These are phyloP conservation scores for Drosophila mojavensis DNA, from an alignment of 1,140 invertebrate species.

Conservation along the genomic window DNA sequence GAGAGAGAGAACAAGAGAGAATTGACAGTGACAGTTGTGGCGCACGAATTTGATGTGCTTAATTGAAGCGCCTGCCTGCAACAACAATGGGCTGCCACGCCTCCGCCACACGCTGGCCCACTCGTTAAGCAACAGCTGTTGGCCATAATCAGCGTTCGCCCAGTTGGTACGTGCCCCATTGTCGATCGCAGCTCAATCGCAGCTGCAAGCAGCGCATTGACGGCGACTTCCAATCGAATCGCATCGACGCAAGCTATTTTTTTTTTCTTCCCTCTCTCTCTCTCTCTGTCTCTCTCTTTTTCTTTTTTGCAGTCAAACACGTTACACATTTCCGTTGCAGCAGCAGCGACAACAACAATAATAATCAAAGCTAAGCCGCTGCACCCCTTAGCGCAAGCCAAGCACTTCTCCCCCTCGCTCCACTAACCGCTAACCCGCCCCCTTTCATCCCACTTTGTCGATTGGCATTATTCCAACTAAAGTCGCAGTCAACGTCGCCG, in stretches of 20 bases:
- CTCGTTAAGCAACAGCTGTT: not conserved
- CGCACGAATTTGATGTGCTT: not conserved
- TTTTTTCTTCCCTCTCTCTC: not conserved
- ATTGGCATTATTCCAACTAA: slow-evolving; percentile 58
- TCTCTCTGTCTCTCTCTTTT: too few relatives aligned
- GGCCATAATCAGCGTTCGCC: slow-evolving; percentile 33
- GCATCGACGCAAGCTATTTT: slow-evolving; percentile 15
- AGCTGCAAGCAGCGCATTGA: slow-evolving; percentile 17
- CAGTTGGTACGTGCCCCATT: slow-evolving; percentile 50
- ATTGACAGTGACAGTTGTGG: not conserved
- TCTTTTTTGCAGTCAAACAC: slow-evolving; percentile 46
- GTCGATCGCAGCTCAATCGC: slow-evolving; percentile 26
- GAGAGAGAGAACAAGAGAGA: too few relatives aligned
- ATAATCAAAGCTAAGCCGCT: slow-evolving; percentile 52
- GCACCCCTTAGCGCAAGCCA: not conserved
- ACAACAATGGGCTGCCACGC: not conserved
- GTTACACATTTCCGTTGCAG: slow-evolving; percentile 67
- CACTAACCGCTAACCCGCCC: not conserved
- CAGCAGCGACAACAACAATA: slow-evolving; percentile 10
- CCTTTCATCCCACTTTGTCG: not conserved
- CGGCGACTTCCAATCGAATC: slow-evolving; percentile 5
- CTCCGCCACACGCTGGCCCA: not conserved
- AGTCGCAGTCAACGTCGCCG: slow-evolving; percentile 28
- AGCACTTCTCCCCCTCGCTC: not conserved
- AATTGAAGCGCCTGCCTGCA: not conserved